These are phyloP conservation scores for Goniozus legneri DNA, from an alignment of 1,140 invertebrate genomes.

Conservation along the genomic window DNA sequence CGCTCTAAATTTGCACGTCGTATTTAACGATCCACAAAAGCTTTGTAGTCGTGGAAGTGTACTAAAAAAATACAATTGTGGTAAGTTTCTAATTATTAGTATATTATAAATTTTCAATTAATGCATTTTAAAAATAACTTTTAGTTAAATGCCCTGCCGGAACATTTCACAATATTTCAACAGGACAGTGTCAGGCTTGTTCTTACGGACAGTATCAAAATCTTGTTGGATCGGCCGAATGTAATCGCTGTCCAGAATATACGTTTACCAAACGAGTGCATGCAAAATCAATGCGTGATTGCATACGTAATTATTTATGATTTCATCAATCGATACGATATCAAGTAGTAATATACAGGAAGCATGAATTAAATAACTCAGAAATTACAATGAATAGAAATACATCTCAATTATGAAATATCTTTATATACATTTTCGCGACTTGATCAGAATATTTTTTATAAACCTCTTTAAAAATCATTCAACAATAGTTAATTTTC, in stretches of 20 bases:
- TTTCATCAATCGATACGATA: too few species aligned
- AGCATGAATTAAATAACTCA: too few species aligned
- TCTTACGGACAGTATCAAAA: conserved; percentile 62
- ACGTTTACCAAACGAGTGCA: conserved; percentile 59
- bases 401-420: too few species aligned
- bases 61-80: conserved; percentile 33
- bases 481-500: too few species aligned
- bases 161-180: conserved; percentile 61
- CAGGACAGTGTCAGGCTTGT: conserved; percentile 58
- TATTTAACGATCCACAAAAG: conserved; percentile 28
- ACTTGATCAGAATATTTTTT: too few species aligned
- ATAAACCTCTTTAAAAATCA: too few species aligned
- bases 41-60: conserved; percentile 38
- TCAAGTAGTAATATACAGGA: too few species aligned
- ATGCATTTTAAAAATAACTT: conserved; percentile 3
- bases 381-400: too few species aligned
- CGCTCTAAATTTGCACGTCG: conserved; percentile 29
- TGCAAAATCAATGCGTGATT: conserved; percentile 57
- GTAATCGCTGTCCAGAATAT: conserved; percentile 60
- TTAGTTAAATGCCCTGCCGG: conserved; percentile 65
- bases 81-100: conserved; percentile 27
- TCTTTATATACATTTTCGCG: too few species aligned
- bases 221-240: conserved; percentile 55
- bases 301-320: conserved; percentile 57
- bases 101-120: too few species aligned